Base-by-base conservation (phyloP, 2,113 vertebrate species). In the Phalacrocorax carbo region DNA sequence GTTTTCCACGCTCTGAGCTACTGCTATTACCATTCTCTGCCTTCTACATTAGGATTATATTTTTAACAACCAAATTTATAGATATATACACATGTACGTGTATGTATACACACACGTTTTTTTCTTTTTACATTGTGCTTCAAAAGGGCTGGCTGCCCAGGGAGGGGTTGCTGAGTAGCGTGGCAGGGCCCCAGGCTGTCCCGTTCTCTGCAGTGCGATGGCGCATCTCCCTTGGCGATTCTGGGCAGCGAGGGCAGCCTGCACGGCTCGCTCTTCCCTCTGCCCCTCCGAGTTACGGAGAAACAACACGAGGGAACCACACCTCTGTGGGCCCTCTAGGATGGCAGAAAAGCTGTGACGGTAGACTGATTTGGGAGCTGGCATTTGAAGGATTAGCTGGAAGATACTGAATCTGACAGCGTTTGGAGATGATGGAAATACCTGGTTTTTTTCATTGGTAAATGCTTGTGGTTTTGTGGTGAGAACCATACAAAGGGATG, bases 31-130 rank as follows among this genome's bases (percentile, higher is more conserved):
- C 14, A 5, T 36, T 49, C 38, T 48, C 68, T 80, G 72, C 64
- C 23, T 64, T 32, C 21, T 29, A 1, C 30, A 11, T 12, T 27
- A 22, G 7, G 23, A 20, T 38, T 48, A 40, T 10, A 38, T 17
- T 55, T 65, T 34, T 15, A 82, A 32, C 61, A 42, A 4, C 19
- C 3, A 2, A 3, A 26, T 79, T 29, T 17, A 7, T 42, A 21
- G 20, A 34, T 4, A 7, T 13, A n/a, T 1, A 8, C 1, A 1
- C 3, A 6, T 13, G 0, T 13, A 2, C 4, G 4, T 13, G 0
- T 13, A 2, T 4, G 4, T 20, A 4, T 12, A 22, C 27, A 23
- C 29, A 19, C 14, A 9, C 6, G 13, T 7, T 21, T n/a, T 10
- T 27, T 20, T 51, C 6, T 5, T 38, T 44, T 15, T 10, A 3